Evolutionary conservation across 1,140 invertebrate genomes (phyloP).

Genomic region (Brachionus asplanchnoidis): DNA sequence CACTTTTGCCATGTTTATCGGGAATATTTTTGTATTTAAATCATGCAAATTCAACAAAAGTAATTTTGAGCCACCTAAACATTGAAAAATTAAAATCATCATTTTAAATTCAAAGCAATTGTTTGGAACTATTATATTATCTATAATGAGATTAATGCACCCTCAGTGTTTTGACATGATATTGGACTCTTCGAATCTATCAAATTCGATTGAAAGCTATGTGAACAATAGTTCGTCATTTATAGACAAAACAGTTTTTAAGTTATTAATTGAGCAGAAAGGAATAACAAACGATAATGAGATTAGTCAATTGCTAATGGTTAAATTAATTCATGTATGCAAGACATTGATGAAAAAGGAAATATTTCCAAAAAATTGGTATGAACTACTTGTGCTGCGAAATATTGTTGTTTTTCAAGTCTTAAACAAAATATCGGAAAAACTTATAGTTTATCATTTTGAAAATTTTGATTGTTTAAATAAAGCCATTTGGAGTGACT

Average conservation of each 20-base stretch:
- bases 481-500: conserved; percentile 22
- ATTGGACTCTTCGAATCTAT: background rate
- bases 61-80: background rate
- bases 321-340: conserved; percentile 2
- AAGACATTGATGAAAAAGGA: background rate
- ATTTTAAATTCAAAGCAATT: conserved; percentile 1
- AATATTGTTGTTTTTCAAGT: conserved; percentile 17
- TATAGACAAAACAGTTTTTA: background rate
- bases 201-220: background rate
- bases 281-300: background rate
- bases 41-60: background rate
- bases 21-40: background rate
- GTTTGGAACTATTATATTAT: conserved; percentile 1
- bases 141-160: conserved; percentile 11
- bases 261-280: background rate
- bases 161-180: background rate
- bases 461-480: background rate
- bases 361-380: conserved; percentile 28
- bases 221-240: background rate
- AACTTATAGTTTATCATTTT: background rate
- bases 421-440: background rate
- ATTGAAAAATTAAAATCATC: too few relatives aligned
- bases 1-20: background rate
- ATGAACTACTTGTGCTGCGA: background rate
- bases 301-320: background rate